Evolutionary conservation across 2,113 vertebrate species (phyloP), one percentile per base, ranked within the genome.

Genomic region (Xiphophorus hellerii): DNA sequence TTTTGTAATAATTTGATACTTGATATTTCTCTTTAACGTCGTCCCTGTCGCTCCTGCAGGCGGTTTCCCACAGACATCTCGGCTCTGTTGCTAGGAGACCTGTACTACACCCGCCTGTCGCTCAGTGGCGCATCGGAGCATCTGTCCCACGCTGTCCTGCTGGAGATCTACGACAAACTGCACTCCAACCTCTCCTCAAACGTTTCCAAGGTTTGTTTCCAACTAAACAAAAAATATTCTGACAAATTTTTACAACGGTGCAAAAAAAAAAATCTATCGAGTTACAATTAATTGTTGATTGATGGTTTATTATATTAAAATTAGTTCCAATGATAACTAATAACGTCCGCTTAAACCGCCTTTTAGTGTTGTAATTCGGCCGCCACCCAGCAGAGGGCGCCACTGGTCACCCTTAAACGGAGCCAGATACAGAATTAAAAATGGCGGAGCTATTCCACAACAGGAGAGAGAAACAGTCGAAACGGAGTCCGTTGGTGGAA

Each of bases 101-200:
- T 99, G 73, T 99, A 97, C 90, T 97, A 96, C 84, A 96, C 96
- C 0, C 95, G 96, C 71, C 71, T 99, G 85, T 94, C 95, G 0
- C 90, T 98, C 37, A 96, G 94, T 44, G 98, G 97, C n/a, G 95
- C 93, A 81, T 94, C 87, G 3, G 86, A 94, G 1, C 95, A 94
- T 33, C 94, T 98, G 3, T 96, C 97, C 62, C 94, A 96, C 80
- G 92, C 71, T 78, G 95, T 94, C 14, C 74, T 97, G 78, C 93
- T 95, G 93, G 94, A 96, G 62, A 79, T 98, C 63, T 95, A 95
- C 91, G 89, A 93, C 62, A 95, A 94, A 64, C 87, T 99, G 69
- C 94, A 95, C 33, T 76, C 88, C 69, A 99, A 98, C 93, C 93
- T 99, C 85, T 99, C 98, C 35, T 95, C 95, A 27, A 96, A 96